Evolutionary conservation across 35 echinoderm and acorn worm species (phyloP).

Genomic region (Stichopus chloronotus): DNA sequence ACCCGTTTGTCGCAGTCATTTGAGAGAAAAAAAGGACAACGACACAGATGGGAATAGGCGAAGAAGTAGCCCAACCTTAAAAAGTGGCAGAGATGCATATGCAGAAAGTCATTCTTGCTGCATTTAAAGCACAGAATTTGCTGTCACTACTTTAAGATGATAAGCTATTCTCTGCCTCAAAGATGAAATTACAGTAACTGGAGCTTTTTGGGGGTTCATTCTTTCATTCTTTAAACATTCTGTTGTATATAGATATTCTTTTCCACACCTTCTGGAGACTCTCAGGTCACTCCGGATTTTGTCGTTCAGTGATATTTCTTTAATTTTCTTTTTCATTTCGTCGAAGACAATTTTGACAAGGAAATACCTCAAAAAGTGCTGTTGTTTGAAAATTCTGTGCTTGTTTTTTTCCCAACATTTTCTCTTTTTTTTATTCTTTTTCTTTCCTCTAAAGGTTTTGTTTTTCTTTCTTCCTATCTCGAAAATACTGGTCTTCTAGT

Average conservation of each 20-base stretch:
- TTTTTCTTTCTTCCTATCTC: neutral
- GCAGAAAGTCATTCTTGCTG: too few species aligned
- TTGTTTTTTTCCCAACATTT: neutral
- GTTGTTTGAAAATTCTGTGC: constrained; percentile 32
- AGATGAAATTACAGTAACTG: constrained; percentile 18
- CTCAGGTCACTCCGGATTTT: neutral
- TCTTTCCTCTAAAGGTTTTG: neutral
- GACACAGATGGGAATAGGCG: too few species aligned
- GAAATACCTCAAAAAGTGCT: constrained; percentile 47
- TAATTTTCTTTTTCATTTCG: neutral
- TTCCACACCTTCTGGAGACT: constrained; percentile 33
- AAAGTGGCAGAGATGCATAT: too few species aligned
- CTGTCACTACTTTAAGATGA: too few species aligned
- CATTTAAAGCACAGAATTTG: too few species aligned
- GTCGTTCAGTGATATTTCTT: neutral
- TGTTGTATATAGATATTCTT: constrained; percentile 49
- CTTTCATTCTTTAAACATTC: constrained; percentile 46
- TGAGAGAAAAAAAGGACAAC: too few species aligned
- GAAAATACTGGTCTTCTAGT: neutral
- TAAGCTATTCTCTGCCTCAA: too few species aligned
- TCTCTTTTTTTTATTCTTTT: neutral
- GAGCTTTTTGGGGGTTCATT: constrained; percentile 10
- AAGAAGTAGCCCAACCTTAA: too few species aligned
- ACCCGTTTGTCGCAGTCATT: too few species aligned
- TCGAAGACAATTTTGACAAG: constrained; percentile 11